Conservation (phyloP, 2,888 invertebrate genomes). For the Dasysyrphus tricinctus region DNA sequence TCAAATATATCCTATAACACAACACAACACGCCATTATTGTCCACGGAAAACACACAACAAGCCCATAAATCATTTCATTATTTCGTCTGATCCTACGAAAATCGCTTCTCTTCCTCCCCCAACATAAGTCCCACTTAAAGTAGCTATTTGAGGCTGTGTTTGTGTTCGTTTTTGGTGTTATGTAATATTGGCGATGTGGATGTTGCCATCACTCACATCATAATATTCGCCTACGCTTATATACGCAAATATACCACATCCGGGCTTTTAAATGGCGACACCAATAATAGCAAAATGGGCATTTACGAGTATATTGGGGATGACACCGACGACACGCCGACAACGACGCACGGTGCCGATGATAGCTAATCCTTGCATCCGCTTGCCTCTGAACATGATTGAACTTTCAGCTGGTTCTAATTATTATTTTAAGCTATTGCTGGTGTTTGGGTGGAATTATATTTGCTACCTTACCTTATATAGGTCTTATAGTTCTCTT, state of each 20-base stretch:
- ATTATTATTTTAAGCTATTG: slow-evolving; percentile 60
- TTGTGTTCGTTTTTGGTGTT: slow-evolving; percentile 30
- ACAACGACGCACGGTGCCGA: not conserved
- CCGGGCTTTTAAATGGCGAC: slow-evolving; percentile 48
- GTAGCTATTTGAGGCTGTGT: slow-evolving; percentile 13
- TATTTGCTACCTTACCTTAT: not conserved
- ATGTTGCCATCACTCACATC: slow-evolving; percentile 16
- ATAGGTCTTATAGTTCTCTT: too few relatives aligned
- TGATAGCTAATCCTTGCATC: slow-evolving; percentile 46
- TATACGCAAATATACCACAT: slow-evolving; percentile 9
- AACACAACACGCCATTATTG: slow-evolving; percentile 24
- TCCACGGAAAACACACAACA: slow-evolving; percentile 35
- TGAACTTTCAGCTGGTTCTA: slow-evolving; percentile 65
- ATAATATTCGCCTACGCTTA: slow-evolving; percentile 48
- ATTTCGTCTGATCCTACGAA: slow-evolving; percentile 64
- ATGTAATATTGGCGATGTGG: not conserved
- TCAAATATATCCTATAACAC: not conserved
- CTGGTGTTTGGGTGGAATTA: slow-evolving; percentile 25
- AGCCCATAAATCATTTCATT: slow-evolving; percentile 70
- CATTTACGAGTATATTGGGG: slow-evolving; percentile 26
- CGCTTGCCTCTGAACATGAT: slow-evolving; percentile 48
- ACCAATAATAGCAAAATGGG: slow-evolving; percentile 22
- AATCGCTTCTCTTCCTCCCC: slow-evolving; percentile 41
- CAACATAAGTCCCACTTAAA: slow-evolving; percentile 49
- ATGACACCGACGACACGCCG: not conserved